Evolutionary conservation across 2,113 vertebrate species (phyloP), one percentile per base, ranked within the genome.

Genomic region (Lycocorax pyrrhopterus): DNA sequence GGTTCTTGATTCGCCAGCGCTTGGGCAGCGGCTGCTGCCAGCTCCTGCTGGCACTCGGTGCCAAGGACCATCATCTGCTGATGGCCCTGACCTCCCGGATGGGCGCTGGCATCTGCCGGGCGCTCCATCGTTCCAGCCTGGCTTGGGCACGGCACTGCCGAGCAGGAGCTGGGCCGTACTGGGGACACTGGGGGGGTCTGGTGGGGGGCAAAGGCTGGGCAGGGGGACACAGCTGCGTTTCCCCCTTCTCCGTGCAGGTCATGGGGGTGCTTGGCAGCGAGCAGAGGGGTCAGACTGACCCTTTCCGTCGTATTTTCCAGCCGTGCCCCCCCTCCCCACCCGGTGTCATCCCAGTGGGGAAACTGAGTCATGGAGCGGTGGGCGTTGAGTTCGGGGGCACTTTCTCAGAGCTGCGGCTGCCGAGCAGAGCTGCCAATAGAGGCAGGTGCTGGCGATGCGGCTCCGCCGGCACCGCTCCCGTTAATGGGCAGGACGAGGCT

Each of bases 21-120:
- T 63, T 3, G 74, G 88, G 93, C 26, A 92, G 90, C 9, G 68
- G 88, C 80, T 62, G 68, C 88, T 92, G 93, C 94, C 96, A 97
- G 92, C 58, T 95, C 81, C 83, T 67, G 66, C 47, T 85, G 97
- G 86, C 90, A 35, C 71, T 21, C 21, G 41, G 89, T 88, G 69
- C n/a, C 72, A 49, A 85, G 78, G 88, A 79, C 81, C 90, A 52
- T 94, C 86, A 91, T 67, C 76, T 16, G 32, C 84, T 46, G 55
- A 49, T 68, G 89, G 68, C 77, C 78, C 78, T 25, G 56, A 94
- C 86, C 92, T 64, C 84, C 67, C 2, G 15, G 52, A 49, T 44
- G 17, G 73, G 58, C 15, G 3, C 77, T 26, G 41, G 93, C 97
- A 87, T 83, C 94, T 88, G 85, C 90, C 11, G 4, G 67, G 10